These are phyloP conservation scores for Bujurquina vittata DNA, from an alignment of 2,113 vertebrate genomes.

Conservation along the genomic window DNA sequence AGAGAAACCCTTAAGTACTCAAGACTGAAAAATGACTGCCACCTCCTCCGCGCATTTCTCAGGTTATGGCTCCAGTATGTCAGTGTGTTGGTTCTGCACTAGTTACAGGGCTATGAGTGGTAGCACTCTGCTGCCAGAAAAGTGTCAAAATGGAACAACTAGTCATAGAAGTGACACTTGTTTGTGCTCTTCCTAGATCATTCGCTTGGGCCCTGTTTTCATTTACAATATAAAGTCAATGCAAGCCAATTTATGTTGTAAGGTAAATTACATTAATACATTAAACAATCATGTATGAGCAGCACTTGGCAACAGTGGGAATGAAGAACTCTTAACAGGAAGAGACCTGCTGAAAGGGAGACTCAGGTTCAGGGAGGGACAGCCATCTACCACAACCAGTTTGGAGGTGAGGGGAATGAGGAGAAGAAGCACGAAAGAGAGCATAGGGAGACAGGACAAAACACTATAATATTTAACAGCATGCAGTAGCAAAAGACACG, in stretches of 20 bases:
- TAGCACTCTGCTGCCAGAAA: neutral
- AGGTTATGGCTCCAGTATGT: neutral
- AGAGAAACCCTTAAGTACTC: neutral
- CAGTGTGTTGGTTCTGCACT: neutral
- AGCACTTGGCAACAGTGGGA: neutral
- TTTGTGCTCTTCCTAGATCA: neutral
- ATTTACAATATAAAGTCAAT: neutral
- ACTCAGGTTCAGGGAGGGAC: neutral
- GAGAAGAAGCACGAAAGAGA: rapidly evolving
- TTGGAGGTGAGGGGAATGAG: neutral
- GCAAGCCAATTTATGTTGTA: neutral
- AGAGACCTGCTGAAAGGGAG: neutral
- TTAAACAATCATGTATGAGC: neutral
- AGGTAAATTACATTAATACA: neutral
- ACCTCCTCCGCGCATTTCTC: neutral
- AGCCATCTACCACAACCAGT: neutral
- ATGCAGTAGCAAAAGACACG: neutral
- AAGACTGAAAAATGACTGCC: neutral
- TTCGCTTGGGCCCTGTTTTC: neutral
- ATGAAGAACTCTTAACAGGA: neutral
- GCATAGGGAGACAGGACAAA: neutral
- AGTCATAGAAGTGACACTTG: rapidly evolving
- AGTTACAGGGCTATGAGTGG: neutral
- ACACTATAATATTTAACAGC: neutral
- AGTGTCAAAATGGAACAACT: neutral